Evolutionary conservation across 2,797 vertebrate species (phyloP), one percentile per base, ranked within the genome.

Genomic region (Cryptoblepharus egeriae): DNA sequence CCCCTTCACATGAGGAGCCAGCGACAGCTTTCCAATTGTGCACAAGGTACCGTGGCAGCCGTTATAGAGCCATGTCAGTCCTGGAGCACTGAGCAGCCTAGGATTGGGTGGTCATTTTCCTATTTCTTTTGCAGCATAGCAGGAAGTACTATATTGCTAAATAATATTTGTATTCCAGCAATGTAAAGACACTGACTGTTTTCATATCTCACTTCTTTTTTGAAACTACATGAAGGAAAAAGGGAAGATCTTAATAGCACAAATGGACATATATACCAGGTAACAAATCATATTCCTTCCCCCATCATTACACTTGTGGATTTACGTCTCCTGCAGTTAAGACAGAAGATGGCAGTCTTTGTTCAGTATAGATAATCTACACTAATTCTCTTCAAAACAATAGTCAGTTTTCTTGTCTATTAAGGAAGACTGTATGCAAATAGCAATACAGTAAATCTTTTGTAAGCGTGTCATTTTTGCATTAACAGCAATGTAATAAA

Each of bases 321-420:
- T 67, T 64, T 65, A 28, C 76, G n/a, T 37, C 58, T 88, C 16
- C 58, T 88, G 49, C 63, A 79, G 12, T 13, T 86, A 68, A 61
- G 85, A 88, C 90, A 90, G 91, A 87, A 93, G 90, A 86, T 93
- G 92, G 90, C 90, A 92, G 82, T 88, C 88, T 93, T 87, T 81
- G 75, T 87, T 91, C 87, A 87, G 61, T 49, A 26, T 79, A 75
- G 52, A 77, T 81, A 61, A 49, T 28, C 67, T 81, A 84, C 60
- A 72, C 11, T 82, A 71, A 83, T 85, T 91, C 0, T 88, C 81
- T 89, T 89, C 74, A 70, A 84, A 82, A n/a, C 20, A 42, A 35
- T 13, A 84, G 58, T 82, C 79, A 91, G 60, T 15, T 79, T 68
- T 82, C 65, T 80, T 42, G 78, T 83, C 61, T 90, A 80, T 81